A percentile compares a stretch with the other conserved stretches of the same genome.
phyloP scores from a whole-genome alignment of 2,113 vertebrate genomes.

The Castor canadensis region DNA sequence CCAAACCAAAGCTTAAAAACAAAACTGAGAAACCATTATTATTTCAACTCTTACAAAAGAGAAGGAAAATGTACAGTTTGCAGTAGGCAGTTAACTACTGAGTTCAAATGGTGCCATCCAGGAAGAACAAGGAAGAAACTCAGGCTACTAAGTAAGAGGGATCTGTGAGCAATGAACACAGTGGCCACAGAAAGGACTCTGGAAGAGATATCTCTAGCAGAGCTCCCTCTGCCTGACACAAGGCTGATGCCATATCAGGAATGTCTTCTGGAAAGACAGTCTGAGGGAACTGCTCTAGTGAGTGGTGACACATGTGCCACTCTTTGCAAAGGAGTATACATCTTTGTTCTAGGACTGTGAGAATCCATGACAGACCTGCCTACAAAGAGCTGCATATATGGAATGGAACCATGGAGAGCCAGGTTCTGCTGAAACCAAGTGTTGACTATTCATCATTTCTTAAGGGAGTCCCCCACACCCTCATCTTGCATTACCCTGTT shows the following conservation, averaged over 20 bases:
- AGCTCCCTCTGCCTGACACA: not conserved
- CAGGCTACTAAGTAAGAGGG: not conserved
- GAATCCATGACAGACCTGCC: not conserved
- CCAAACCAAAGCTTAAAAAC: not conserved
- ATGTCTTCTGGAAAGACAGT: not conserved
- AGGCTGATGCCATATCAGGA: not conserved
- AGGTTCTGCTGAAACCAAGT: not conserved
- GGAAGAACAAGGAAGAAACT: not conserved
- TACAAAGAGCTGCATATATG: not conserved
- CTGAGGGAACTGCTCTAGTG: not conserved
- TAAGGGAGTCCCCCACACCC: not conserved
- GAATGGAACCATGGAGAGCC: not conserved
- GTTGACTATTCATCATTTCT: not conserved
- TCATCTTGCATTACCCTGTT: not conserved
- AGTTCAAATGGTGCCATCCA: not conserved
- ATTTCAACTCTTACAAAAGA: constrained; percentile 6
- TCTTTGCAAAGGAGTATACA: not conserved
- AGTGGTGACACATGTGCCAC: not conserved
- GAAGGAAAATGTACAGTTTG: not conserved
- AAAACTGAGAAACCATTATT: not conserved
- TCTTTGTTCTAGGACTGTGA: not conserved
- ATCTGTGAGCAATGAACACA: not conserved
- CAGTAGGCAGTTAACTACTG: not conserved
- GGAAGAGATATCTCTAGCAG: not conserved
- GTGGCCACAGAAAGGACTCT: not conserved